A percentile compares a stretch with the other conserved stretches of the same genome.
phyloP scores from a whole-genome alignment of 1,140 invertebrate species.

The Trissolcus basalis region DNA sequence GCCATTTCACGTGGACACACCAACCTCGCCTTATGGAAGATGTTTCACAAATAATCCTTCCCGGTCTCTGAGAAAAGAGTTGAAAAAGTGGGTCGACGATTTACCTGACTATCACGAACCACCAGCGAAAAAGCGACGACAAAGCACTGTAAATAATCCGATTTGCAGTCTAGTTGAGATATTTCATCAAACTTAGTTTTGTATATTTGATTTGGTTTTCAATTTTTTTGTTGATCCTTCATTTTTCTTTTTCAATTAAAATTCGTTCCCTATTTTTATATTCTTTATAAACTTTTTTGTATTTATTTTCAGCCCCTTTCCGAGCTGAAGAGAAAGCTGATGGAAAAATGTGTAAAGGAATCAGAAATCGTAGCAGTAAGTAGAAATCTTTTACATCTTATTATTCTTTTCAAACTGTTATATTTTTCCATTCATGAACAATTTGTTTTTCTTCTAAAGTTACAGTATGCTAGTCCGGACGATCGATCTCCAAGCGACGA shows the following conservation, averaged over 20 bases:
- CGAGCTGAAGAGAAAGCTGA: constrained; percentile 74
- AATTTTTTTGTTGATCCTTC: too few species aligned
- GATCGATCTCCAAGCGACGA: too few species aligned
- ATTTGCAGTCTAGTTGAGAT: too few species aligned
- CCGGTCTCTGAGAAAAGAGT: constrained; percentile 74
- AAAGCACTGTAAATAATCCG: constrained; percentile 74
- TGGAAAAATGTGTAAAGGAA: constrained; percentile 59
- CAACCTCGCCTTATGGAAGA: constrained; percentile 77
- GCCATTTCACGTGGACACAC: constrained; percentile 75
- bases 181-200: not conserved
- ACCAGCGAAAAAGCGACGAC: constrained; percentile 59
- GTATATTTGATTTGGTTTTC: too few species aligned
- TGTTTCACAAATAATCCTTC: constrained; percentile 75
- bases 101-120: constrained; percentile 71
- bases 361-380: constrained; percentile 31
- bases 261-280: not conserved
- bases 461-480: too few species aligned
- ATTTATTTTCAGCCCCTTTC: constrained; percentile 75
- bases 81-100: constrained; percentile 74
- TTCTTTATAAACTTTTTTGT: constrained; percentile 12
- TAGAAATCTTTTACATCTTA: not conserved
- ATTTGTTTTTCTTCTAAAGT: too few species aligned
- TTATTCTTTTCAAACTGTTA: too few species aligned
- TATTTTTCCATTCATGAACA: too few species aligned
- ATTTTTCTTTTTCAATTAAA: constrained; percentile 22